Evolutionary conservation across 2,113 vertebrate genomes (phyloP).

Genomic region (Apodemus sylvaticus): DNA sequence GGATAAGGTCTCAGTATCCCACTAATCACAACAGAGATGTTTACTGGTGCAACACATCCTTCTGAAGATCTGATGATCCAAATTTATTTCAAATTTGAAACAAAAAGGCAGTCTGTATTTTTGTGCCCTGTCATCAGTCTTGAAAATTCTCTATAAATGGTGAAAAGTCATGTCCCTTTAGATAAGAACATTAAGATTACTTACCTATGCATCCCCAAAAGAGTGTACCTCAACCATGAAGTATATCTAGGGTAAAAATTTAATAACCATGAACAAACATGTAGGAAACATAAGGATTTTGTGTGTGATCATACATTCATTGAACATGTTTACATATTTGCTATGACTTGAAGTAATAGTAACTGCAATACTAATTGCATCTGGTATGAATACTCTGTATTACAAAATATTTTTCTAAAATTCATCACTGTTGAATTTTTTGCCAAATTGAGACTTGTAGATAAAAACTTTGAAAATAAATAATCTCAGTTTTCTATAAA

Average conservation of each 20-base stretch:
- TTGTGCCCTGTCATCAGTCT: background rate
- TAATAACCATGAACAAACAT: fast-evolving
- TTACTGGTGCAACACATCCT: background rate
- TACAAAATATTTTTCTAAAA: constrained; percentile 21
- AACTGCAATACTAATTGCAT: background rate
- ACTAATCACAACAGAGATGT: background rate
- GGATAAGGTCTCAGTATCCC: fast-evolving
- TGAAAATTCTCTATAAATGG: background rate
- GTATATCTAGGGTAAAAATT: background rate
- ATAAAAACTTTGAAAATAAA: background rate
- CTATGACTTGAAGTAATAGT: background rate
- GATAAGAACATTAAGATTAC: background rate
- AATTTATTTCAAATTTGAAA: background rate
- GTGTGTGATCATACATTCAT: background rate
- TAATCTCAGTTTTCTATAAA: background rate
- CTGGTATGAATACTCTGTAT: background rate
- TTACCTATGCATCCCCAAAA: background rate
- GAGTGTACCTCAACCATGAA: background rate
- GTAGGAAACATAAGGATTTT: background rate
- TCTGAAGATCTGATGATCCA: background rate
- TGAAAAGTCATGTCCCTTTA: background rate
- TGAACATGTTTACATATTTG: background rate
- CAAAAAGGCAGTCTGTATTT: background rate
- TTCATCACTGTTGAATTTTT: background rate
- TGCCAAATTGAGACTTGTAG: background rate